Evolutionary conservation across 2,888 invertebrate genomes (phyloP), one percentile per base, ranked within the genome.

Genomic region (Idaea straminata): DNA sequence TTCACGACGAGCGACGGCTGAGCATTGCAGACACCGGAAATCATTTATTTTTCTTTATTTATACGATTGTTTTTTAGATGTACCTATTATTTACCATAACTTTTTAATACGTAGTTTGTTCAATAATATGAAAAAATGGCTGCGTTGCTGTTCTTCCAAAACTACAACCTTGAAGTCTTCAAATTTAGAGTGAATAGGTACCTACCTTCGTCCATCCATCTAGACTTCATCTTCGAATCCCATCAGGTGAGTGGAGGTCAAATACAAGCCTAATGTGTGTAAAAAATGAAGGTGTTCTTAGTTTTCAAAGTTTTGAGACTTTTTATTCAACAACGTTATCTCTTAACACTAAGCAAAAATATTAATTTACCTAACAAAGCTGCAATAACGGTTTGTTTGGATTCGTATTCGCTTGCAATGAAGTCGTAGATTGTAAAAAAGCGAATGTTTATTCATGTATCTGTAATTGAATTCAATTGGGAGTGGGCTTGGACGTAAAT

Each of bases 381-480:
- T 13, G 13, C 57, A 58, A 59, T 62, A 67, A 66, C 38, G 61
- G 63, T 66, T 59, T 65, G 66, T 66, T 64, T 64, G 35, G 38
- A 64, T 59, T 66, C 61, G 62, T 62, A 38, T 58, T 35, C 16
- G 57, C 59, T 65, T 62, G 63, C 64, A 68, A 68, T 63, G 65
- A 64, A 68, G 67, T 66, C 61, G 66, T 68, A 60, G 61, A 60
- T 13, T 62, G 64, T 61, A 61, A 62, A 66, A 66, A 63, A 47
- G 38, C 13, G 35, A 62, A 81, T 83, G 80, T 82, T 81, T 83
- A 82, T 82, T 83, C 81, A 82, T 81, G 79, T 77, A 77, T 72
- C 75, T 74, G 77, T 83, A 83, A 83, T 83, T 81, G 78, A 79
- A 83, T 83, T 82, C 79, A 75, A 77, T 67, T 69, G 71, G 71